phyloP scores from a whole-genome alignment of 1,140 invertebrate genomes.

The Mya arenaria region DNA sequence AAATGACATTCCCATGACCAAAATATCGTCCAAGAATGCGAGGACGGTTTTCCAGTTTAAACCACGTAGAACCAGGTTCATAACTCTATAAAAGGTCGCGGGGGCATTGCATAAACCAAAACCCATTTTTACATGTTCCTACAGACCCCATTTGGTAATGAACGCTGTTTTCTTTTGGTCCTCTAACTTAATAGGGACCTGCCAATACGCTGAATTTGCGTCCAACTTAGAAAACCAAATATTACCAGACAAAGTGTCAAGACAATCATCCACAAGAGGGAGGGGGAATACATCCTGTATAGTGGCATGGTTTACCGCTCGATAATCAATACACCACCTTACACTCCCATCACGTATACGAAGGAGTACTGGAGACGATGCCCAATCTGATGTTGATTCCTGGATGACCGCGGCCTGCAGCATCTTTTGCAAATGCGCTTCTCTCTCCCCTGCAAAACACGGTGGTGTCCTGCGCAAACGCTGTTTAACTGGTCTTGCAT shows the following conservation, averaged over 20 bases:
- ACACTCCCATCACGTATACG: slow-evolving; percentile 63
- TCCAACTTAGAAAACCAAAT: slow-evolving; percentile 10
- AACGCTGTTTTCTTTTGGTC: slow-evolving; percentile 26
- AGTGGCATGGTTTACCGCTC: slow-evolving; percentile 64
- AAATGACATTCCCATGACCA: slow-evolving; percentile 38
- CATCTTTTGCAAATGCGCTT: slow-evolving; percentile 41
- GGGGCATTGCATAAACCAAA: slow-evolving; percentile 55
- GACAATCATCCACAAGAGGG: slow-evolving; percentile 44
- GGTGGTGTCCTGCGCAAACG: background rate
- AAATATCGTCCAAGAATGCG: slow-evolving; percentile 59
- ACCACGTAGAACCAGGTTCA: slow-evolving; percentile 36
- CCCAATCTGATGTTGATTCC: slow-evolving; percentile 59
- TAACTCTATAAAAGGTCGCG: slow-evolving; percentile 56
- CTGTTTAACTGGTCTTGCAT: slow-evolving; percentile 38
- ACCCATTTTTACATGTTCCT: slow-evolving; percentile 20
- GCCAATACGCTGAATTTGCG: background rate
- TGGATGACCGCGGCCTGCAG: slow-evolving; percentile 40
- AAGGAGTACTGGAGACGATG: slow-evolving; percentile 66
- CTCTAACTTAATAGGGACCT: slow-evolving; percentile 11
- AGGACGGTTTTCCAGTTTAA: slow-evolving; percentile 37
- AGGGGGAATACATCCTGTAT: slow-evolving; percentile 46
- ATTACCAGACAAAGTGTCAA: slow-evolving; percentile 20
- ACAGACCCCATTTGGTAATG: slow-evolving; percentile 21
- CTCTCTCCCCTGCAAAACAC: background rate
- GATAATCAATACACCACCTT: slow-evolving; percentile 70